Evolutionary conservation across 2,113 vertebrate species (phyloP).

Genomic region (Tupaia chinensis): DNA sequence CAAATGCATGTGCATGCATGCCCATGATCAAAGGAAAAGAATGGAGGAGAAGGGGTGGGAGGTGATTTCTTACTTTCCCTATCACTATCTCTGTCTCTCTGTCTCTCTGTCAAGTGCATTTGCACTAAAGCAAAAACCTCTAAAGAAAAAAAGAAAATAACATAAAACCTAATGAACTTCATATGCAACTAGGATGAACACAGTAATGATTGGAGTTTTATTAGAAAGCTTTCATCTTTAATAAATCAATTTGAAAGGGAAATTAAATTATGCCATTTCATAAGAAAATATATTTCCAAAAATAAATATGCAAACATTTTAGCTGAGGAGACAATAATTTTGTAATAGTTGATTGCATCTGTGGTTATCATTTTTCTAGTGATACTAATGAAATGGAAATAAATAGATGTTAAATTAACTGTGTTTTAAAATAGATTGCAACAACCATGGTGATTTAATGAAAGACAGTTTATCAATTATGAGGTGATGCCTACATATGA

Average conservation of each 20-base stretch:
- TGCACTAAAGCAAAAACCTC: too few species aligned
- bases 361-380: not conserved
- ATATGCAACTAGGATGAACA: not conserved
- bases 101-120: too few species aligned
- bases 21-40: too few species aligned
- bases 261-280: not conserved
- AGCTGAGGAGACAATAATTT: slow-evolving; percentile 12
- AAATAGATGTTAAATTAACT: slow-evolving; percentile 5
- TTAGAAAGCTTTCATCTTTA: not conserved
- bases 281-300: slow-evolving; percentile 1
- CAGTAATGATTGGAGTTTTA: not conserved
- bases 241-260: slow-evolving; percentile 16
- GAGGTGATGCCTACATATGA: not conserved
- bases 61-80: too few species aligned
- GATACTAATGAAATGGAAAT: not conserved
- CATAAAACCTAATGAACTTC: not conserved
- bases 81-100: too few species aligned
- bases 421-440: not conserved
- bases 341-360: not conserved
- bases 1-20: too few species aligned
- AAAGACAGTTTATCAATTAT: not conserved
- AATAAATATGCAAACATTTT: slow-evolving; percentile 33
- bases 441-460: not conserved
- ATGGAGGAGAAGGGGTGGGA: too few species aligned
- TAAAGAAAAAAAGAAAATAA: not conserved